A percentile compares a stretch with the other conserved stretches of the same genome.
These are phyloP conservation scores for Tinea trinotella DNA, from an alignment of 2,888 invertebrate species.

Conservation along the genomic window DNA sequence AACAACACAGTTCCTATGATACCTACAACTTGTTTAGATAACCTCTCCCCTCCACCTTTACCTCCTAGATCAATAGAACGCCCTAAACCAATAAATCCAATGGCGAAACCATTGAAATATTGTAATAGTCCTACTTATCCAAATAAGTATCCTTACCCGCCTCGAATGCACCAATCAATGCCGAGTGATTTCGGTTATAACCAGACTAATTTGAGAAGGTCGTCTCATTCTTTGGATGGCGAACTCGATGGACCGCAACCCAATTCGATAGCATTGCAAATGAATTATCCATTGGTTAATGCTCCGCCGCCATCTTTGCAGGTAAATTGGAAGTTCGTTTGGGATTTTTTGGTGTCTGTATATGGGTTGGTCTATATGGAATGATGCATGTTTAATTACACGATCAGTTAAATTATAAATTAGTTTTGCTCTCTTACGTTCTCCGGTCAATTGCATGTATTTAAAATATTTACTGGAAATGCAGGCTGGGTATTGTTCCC, in stretches of 20 bases:
- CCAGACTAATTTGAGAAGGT: slow-evolving; percentile 30
- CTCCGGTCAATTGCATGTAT: too few relatives aligned
- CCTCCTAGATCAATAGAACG: slow-evolving; percentile 48
- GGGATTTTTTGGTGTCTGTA: slow-evolving; percentile 16
- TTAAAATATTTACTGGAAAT: too few relatives aligned
- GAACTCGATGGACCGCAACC: slow-evolving; percentile 58
- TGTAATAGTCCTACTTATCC: slow-evolving; percentile 26
- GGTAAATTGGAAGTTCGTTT: slow-evolving; percentile 32
- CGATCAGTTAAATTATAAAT: too few relatives aligned
- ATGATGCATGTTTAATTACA: too few relatives aligned
- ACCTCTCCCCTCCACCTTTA: slow-evolving; percentile 48
- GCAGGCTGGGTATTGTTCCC: too few relatives aligned
- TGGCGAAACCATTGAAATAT: slow-evolving; percentile 36
- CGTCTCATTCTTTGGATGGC: slow-evolving; percentile 56
- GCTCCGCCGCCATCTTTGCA: slow-evolving; percentile 62
- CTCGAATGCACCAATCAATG: slow-evolving; percentile 44
- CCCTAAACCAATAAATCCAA: slow-evolving; percentile 32
- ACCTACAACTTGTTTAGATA: slow-evolving; percentile 58
- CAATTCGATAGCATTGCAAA: slow-evolving; percentile 76
- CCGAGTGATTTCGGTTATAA: slow-evolving; percentile 35
- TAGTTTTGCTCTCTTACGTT: too few relatives aligned
- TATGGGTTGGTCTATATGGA: too few relatives aligned
- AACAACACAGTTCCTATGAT: slow-evolving; percentile 54
- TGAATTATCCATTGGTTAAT: slow-evolving; percentile 76
- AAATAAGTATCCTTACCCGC: neutral